Conservation (phyloP, 2,888 invertebrate species). For the Andrena fulva region DNA sequence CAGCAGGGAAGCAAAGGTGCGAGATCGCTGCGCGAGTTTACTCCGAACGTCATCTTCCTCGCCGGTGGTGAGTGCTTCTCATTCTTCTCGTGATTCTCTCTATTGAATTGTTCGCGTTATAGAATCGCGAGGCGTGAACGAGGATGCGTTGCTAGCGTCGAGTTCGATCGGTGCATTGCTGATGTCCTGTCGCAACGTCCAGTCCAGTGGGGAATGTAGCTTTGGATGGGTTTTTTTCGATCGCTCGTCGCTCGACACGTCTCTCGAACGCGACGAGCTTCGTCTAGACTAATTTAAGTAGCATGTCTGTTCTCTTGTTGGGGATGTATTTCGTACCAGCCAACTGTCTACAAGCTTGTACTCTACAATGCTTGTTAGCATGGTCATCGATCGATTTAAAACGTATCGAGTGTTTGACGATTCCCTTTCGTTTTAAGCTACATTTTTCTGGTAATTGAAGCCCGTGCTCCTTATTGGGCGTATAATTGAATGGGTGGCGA, state of each 20-base stretch:
- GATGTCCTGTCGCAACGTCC: background rate
- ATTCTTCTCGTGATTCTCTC: background rate
- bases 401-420: slow-evolving; percentile 19
- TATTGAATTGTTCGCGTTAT: background rate
- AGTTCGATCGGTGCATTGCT: background rate
- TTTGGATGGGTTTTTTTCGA: background rate
- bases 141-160: background rate
- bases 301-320: background rate
- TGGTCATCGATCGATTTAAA: slow-evolving; percentile 30
- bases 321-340: background rate
- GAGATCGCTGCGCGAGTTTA: slow-evolving; percentile 20
- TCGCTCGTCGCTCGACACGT: background rate
- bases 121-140: background rate
- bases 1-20: slow-evolving; percentile 7
- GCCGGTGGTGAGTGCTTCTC: slow-evolving; percentile 52
- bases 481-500: background rate
- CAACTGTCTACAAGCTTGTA: background rate
- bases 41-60: slow-evolving; percentile 32
- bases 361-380: background rate
- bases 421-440: too few species aligned
- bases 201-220: slow-evolving; percentile 24
- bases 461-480: background rate
- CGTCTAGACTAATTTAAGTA: too few species aligned
- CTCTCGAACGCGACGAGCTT: too few species aligned
- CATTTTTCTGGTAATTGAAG: too few species aligned